phyloP scores from a whole-genome alignment of 1,140 invertebrate species.

The Hypothenemus hampei region DNA sequence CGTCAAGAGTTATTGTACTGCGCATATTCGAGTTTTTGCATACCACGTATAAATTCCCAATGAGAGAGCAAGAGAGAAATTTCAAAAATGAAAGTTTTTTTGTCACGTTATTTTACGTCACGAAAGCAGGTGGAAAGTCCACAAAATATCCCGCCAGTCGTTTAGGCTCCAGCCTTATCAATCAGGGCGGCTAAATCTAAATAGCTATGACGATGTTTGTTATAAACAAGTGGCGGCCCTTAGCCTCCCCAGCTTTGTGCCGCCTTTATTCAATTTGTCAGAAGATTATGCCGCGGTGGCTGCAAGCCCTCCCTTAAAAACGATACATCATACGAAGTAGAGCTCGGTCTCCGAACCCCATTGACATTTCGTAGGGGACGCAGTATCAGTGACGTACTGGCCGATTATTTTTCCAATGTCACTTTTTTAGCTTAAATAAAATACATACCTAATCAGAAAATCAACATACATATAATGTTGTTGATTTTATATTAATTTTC shows the following conservation, averaged over 20 bases:
- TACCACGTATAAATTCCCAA: too few species aligned
- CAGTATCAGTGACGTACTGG: slow-evolving; percentile 9
- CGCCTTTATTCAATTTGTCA: slow-evolving; percentile 48
- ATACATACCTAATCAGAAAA: too few species aligned
- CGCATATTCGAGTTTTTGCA: too few species aligned
- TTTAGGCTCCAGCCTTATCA: slow-evolving; percentile 25
- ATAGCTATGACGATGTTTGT: slow-evolving; percentile 44
- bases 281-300: slow-evolving; percentile 46
- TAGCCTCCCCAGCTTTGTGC: slow-evolving; percentile 36
- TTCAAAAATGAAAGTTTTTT: too few species aligned
- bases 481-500: too few species aligned
- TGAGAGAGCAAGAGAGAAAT: background rate
- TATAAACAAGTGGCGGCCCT: slow-evolving; percentile 43
- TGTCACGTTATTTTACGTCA: too few species aligned
- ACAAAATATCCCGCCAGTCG: slow-evolving; percentile 9
- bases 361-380: slow-evolving; percentile 24
- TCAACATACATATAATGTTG: too few species aligned
- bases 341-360: slow-evolving; percentile 27
- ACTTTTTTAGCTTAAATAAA: too few species aligned
- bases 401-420: background rate
- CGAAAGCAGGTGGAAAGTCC: slow-evolving; percentile 19
- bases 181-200: slow-evolving; percentile 35
- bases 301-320: slow-evolving; percentile 43
- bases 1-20: slow-evolving; percentile 11
- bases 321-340: slow-evolving; percentile 44